Conservation (phyloP, 2,888 invertebrate species). For the Parascotia fuliginaria region DNA sequence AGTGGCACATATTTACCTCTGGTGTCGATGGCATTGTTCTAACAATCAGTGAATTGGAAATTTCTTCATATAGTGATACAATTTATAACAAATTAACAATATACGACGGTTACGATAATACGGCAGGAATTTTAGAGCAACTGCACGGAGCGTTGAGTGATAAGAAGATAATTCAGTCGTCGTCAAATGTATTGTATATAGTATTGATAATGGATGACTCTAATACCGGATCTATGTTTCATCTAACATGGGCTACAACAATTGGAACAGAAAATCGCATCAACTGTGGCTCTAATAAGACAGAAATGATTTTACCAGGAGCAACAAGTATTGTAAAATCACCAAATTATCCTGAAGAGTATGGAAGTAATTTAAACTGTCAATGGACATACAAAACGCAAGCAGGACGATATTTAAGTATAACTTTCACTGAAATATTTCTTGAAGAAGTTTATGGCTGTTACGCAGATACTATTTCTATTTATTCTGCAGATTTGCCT, state of each 20-base stretch:
- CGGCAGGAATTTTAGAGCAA: slow-evolving; percentile 83
- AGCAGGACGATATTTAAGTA: slow-evolving; percentile 85
- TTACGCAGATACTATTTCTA: slow-evolving; percentile 85
- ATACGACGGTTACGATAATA: slow-evolving; percentile 90
- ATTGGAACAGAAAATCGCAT: slow-evolving; percentile 34
- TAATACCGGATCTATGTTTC: slow-evolving; percentile 73
- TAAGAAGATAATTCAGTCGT: slow-evolving; percentile 69
- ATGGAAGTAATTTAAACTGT: slow-evolving; percentile 87
- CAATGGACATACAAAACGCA: slow-evolving; percentile 89
- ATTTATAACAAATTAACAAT: slow-evolving; percentile 75
- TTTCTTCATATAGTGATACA: slow-evolving; percentile 54
- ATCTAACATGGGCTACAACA: slow-evolving; percentile 60
- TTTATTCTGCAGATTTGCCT: slow-evolving; percentile 84
- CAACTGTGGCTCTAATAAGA: slow-evolving; percentile 70
- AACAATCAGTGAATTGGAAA: slow-evolving; percentile 57
- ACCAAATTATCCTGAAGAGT: slow-evolving; percentile 91
- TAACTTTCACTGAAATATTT: slow-evolving; percentile 85
- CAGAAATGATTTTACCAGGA: slow-evolving; percentile 50
- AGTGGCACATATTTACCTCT: slow-evolving; percentile 89
- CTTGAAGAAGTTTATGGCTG: slow-evolving; percentile 87
- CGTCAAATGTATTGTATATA: slow-evolving; percentile 88
- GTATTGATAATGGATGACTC: slow-evolving; percentile 72
- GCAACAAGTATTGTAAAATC: slow-evolving; percentile 80
- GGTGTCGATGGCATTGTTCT: slow-evolving; percentile 51
- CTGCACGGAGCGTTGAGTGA: slow-evolving; percentile 80